Percentiles rank a stretch among this genome's conserved stretches.
Conservation (phyloP, 2,113 vertebrate genomes). For the Macaca fascicularis region T2T-MFA8v1.1 NC_088377.1:9148501-9149000, state of each 20-base stretch:
- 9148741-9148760: not conserved
- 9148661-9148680: not conserved
- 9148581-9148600: not conserved
- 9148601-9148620: not conserved
- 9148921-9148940: fast-evolving
- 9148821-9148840: not conserved
- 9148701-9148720: not conserved
- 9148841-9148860: not conserved
- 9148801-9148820: not conserved
- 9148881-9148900: fast-evolving
- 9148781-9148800: no score
- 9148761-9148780: not conserved
- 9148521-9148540: not conserved
- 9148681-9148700: fast-evolving
- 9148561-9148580: not conserved
- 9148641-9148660: not conserved
- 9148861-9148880: not conserved
- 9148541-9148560: not conserved
- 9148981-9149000: not conserved
- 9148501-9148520: no score
- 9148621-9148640: not conserved
- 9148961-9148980: not conserved
- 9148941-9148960: not conserved
- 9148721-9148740: fast-evolving
- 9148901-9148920: not conserved